Conservation (phyloP, 2,113 vertebrate species). For the Micronycteris hirsuta region DNA sequence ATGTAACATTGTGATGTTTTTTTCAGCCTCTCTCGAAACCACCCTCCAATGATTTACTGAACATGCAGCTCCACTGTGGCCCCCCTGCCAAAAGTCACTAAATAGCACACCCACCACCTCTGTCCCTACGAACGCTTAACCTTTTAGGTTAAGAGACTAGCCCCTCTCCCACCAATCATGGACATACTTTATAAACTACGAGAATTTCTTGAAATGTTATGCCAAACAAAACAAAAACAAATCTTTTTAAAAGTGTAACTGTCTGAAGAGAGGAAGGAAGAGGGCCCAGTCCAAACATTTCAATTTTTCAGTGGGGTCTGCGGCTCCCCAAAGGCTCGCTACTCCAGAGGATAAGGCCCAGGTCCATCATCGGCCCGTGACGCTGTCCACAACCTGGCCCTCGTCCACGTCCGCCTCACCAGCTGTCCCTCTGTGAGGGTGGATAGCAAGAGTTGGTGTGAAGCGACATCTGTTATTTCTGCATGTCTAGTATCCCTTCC, state of each 20-base stretch:
- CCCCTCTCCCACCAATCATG: background rate
- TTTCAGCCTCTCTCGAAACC: background rate
- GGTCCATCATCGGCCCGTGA: background rate
- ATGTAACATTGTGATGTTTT: background rate
- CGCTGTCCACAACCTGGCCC: background rate
- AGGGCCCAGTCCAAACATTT: background rate
- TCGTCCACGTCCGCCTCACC: background rate
- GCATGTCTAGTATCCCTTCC: slow-evolving; percentile 8
- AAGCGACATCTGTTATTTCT: slow-evolving; percentile 7
- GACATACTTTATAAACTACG: background rate
- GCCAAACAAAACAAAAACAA: background rate
- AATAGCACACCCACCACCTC: background rate
- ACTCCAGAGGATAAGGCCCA: background rate
- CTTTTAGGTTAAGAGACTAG: background rate
- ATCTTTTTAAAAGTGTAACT: background rate
- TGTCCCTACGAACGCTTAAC: background rate
- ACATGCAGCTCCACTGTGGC: background rate
- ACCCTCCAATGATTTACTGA: background rate
- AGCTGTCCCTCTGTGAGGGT: background rate
- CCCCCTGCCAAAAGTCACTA: background rate
- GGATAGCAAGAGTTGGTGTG: background rate
- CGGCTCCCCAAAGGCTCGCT: background rate
- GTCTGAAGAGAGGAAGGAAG: background rate
- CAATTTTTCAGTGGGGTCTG: background rate
- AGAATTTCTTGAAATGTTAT: background rate